Conservation (phyloP, 2,113 vertebrate genomes). For the Semnopithecus entellus region DNA sequence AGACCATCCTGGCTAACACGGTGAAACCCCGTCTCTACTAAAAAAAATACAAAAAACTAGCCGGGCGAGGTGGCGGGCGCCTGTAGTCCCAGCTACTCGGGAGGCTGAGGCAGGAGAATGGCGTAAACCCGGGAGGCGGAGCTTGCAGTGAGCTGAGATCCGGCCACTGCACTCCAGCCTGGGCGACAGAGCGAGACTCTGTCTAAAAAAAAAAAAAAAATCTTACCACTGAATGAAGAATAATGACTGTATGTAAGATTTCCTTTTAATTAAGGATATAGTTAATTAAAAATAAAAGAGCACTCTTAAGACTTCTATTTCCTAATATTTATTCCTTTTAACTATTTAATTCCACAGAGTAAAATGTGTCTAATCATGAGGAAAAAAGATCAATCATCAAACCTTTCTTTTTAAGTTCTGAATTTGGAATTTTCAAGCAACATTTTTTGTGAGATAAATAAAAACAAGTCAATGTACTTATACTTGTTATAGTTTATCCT, state of each 20-base stretch:
- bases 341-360: neutral
- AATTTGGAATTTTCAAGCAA: neutral
- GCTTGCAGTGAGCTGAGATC: too few relatives aligned
- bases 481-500: neutral
- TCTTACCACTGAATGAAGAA: neutral
- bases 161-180: too few relatives aligned
- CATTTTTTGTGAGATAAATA: neutral
- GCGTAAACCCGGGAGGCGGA: too few relatives aligned
- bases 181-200: too few relatives aligned
- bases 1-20: too few relatives aligned
- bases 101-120: too few relatives aligned
- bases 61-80: too few relatives aligned
- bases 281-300: conserved; percentile 27
- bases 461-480: neutral
- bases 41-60: too few relatives aligned
- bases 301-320: neutral
- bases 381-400: neutral
- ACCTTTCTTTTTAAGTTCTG: neutral
- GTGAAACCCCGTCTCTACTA: too few relatives aligned
- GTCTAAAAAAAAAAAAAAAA: neutral
- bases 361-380: neutral
- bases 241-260: conserved; percentile 1
- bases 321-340: conserved; percentile 16
- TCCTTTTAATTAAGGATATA: neutral
- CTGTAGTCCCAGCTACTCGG: too few relatives aligned